phyloP scores from a whole-genome alignment of 1,140 invertebrate genomes.

The Tetramorium simillimum region DNA sequence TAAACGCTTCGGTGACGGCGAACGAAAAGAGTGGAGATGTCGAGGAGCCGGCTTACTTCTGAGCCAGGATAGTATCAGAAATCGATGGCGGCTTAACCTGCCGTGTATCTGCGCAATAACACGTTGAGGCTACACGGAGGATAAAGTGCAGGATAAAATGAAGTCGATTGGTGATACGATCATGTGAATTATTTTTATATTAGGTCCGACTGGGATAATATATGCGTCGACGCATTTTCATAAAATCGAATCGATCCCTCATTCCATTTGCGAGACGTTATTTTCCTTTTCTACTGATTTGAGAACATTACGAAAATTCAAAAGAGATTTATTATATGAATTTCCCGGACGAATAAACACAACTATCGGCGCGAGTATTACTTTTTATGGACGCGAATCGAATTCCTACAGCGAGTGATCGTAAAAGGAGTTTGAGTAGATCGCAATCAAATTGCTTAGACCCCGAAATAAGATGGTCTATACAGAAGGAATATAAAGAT shows the following conservation, averaged over 20 bases:
- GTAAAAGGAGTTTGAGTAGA: slow-evolving; percentile 19
- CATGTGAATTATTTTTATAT: slow-evolving; percentile 39
- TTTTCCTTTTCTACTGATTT: not conserved
- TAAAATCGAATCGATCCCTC: slow-evolving; percentile 11
- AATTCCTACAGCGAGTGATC: slow-evolving; percentile 17
- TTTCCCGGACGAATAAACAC: slow-evolving; percentile 46
- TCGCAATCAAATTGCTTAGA: slow-evolving; percentile 19
- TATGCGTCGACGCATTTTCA: not conserved
- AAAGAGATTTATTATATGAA: slow-evolving; percentile 36
- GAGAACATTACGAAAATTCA: slow-evolving; percentile 3
- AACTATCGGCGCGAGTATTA: slow-evolving; percentile 24
- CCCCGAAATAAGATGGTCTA: not conserved
- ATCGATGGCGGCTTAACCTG: slow-evolving; percentile 53
- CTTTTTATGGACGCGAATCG: slow-evolving; percentile 21
- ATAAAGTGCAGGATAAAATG: slow-evolving; percentile 42
- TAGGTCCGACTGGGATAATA: not conserved
- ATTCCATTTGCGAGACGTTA: not conserved
- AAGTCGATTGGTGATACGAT: slow-evolving; percentile 34
- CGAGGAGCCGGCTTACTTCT: slow-evolving; percentile 53
- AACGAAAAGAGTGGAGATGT: slow-evolving; percentile 50
- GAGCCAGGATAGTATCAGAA: slow-evolving; percentile 52
- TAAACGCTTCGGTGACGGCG: slow-evolving; percentile 45
- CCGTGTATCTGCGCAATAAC: slow-evolving; percentile 55
- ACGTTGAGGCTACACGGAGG: slow-evolving; percentile 24
- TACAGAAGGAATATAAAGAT: not conserved